phyloP scores from a whole-genome alignment of 2,113 vertebrate genomes.

The Brachyistius frenatus region DNA sequence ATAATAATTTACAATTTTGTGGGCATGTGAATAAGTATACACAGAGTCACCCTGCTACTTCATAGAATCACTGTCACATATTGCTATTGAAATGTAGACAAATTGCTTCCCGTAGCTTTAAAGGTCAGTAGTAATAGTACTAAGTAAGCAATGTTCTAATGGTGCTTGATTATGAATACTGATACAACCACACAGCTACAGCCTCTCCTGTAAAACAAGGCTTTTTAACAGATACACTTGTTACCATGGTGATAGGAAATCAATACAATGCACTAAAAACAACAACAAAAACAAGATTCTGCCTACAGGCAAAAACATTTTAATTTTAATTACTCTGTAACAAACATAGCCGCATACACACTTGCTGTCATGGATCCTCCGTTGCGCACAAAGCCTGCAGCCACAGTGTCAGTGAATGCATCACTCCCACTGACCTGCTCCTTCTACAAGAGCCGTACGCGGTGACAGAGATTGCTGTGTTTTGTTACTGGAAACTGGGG shows the following conservation, averaged over 20 bases:
- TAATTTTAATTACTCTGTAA: slow-evolving; percentile 56
- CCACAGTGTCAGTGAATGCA: slow-evolving; percentile 39
- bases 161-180: slow-evolving; percentile 24
- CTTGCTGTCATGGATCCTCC: slow-evolving; percentile 11
- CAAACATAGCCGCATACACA: slow-evolving; percentile 26
- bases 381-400: slow-evolving; percentile 29
- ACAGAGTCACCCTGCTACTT: background rate
- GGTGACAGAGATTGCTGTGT: background rate
- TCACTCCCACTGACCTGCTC: slow-evolving; percentile 42
- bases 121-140: slow-evolving; percentile 58
- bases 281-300: slow-evolving; percentile 20
- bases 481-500: background rate
- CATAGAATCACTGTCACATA: slow-evolving; percentile 12
- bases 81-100: slow-evolving; percentile 41
- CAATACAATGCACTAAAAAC: slow-evolving; percentile 42
- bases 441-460: background rate
- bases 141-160: slow-evolving; percentile 33
- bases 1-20: background rate
- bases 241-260: slow-evolving; percentile 58
- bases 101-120: slow-evolving; percentile 38
- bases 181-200: slow-evolving; percentile 20
- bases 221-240: slow-evolving; percentile 60
- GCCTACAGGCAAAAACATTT: slow-evolving; percentile 55
- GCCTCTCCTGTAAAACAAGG: slow-evolving; percentile 51
- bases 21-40: background rate